Conservation (phyloP, 92 coral and sea anemone species). For the Epizoanthus rinbou region DNA sequence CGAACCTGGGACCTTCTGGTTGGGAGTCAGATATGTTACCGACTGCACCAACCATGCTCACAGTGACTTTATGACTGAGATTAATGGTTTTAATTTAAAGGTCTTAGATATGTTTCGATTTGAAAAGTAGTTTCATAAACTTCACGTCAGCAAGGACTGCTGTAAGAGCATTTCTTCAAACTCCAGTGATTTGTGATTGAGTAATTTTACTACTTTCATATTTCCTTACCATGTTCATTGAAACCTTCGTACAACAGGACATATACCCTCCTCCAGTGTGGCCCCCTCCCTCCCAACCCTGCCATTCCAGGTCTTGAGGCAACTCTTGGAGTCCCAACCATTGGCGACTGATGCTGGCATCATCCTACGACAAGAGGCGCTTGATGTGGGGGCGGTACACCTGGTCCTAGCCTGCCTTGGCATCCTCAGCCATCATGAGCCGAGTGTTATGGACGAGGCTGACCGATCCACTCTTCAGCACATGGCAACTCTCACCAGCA, state of each 20-base stretch:
- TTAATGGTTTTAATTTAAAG: too few relatives aligned
- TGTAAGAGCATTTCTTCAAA: too few relatives aligned
- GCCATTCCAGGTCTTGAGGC: conserved; percentile 83
- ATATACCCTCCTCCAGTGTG: conserved; percentile 72
- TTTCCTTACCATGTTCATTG: too few relatives aligned
- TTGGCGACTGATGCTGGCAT: conserved; percentile 64
- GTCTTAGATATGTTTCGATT: too few relatives aligned
- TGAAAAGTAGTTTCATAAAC: too few relatives aligned
- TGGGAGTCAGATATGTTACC: too few relatives aligned
- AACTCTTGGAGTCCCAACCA: conserved; percentile 67
- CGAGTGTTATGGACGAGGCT: conserved; percentile 66
- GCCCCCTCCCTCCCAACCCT: conserved; percentile 86
- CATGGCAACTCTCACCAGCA: conserved; percentile 84
- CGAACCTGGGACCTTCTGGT: too few relatives aligned
- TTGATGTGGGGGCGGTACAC: conserved; percentile 88
- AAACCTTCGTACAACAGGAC: conserved; percentile 44
- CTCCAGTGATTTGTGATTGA: too few relatives aligned
- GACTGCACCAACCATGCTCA: too few relatives aligned
- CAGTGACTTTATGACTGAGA: too few relatives aligned
- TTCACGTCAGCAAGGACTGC: too few relatives aligned
- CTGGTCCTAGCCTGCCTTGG: conserved; percentile 90
- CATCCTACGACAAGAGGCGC: conserved; percentile 71
- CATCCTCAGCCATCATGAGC: conserved; percentile 94
- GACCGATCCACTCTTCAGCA: conserved; percentile 85
- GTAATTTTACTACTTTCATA: too few relatives aligned